Conservation (phyloP, 2,888 invertebrate genomes). For the Calephelis perditalis region DNA sequence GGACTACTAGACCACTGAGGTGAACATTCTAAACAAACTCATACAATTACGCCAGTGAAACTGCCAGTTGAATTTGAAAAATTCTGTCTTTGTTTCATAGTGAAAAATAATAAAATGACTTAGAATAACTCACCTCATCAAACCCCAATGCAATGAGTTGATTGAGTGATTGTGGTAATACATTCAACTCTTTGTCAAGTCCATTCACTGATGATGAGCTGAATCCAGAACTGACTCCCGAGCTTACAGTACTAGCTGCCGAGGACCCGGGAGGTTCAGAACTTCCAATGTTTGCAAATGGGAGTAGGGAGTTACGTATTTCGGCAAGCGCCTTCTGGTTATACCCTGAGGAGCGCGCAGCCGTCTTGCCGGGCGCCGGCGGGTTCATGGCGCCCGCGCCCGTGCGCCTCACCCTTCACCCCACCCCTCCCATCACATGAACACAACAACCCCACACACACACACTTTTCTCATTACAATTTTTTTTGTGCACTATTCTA, state of each 20-base stretch:
- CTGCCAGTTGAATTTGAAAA: no score
- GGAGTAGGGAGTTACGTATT: constrained; percentile 89
- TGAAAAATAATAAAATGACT: constrained; percentile 7
- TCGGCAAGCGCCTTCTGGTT: constrained; percentile 92
- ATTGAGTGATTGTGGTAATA: constrained; percentile 80
- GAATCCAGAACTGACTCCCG: constrained; percentile 78
- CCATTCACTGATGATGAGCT: constrained; percentile 78
- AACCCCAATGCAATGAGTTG: constrained; percentile 85
- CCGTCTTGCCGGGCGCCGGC: constrained; percentile 80
- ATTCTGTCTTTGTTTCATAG: no score
- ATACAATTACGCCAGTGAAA: no score
- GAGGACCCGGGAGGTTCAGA: constrained; percentile 83
- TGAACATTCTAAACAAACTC: no score
- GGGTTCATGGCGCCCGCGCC: constrained; percentile 80
- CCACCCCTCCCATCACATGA: constrained; percentile 73
- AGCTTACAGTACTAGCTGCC: constrained; percentile 85
- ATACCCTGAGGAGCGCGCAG: constrained; percentile 87
- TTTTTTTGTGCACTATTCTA: constrained; percentile 22
- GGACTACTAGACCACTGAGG: no score
- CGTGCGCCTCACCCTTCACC: constrained; percentile 76
- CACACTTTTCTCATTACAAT: constrained; percentile 42
- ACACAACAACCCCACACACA: constrained; percentile 51
- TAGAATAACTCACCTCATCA: constrained; percentile 79
- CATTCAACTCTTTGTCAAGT: constrained; percentile 81
- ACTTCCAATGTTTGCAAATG: constrained; percentile 84